Evolutionary conservation across 2,113 vertebrate genomes (phyloP).

Genomic region (Neotoma lepida): DNA sequence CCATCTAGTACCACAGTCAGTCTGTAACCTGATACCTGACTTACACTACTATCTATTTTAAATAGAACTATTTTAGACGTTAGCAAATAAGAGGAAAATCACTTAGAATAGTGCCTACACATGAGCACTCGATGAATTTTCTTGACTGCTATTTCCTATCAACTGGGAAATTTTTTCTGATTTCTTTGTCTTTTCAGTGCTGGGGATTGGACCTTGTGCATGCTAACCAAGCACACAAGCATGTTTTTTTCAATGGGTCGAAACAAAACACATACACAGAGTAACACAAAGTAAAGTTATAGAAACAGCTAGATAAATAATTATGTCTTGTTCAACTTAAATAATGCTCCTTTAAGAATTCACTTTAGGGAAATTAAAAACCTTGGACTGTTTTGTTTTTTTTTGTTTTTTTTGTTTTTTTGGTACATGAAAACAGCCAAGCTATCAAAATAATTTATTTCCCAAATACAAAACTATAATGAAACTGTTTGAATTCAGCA

Average conservation of each 20-base stretch:
- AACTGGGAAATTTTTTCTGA: not conserved
- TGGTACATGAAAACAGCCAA: not conserved
- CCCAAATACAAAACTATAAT: constrained; percentile 5
- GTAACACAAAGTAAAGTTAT: not conserved
- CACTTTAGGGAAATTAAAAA: not conserved
- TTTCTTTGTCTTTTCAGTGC: not conserved
- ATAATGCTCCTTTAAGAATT: constrained; percentile 7
- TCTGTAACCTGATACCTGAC: not conserved
- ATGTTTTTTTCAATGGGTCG: not conserved
- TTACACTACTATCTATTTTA: not conserved
- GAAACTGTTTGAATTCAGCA: not conserved
- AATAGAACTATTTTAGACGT: not conserved
- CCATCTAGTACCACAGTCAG: not conserved
- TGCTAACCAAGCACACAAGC: too few species aligned
- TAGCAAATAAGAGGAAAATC: not conserved
- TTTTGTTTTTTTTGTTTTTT: too few species aligned
- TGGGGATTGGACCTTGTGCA: not conserved
- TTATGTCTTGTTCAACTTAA: not conserved
- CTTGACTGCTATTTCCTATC: not conserved
- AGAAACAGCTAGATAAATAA: not conserved
- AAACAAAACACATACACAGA: not conserved
- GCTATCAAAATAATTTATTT: not conserved
- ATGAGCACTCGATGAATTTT: not conserved
- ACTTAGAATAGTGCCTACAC: not conserved
- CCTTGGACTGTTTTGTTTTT: not conserved